Percentiles rank a stretch among this genome's conserved stretches.
Evolutionary conservation across 2,888 invertebrate genomes (phyloP).

Genomic region (Leptogaster cylindrica): DNA sequence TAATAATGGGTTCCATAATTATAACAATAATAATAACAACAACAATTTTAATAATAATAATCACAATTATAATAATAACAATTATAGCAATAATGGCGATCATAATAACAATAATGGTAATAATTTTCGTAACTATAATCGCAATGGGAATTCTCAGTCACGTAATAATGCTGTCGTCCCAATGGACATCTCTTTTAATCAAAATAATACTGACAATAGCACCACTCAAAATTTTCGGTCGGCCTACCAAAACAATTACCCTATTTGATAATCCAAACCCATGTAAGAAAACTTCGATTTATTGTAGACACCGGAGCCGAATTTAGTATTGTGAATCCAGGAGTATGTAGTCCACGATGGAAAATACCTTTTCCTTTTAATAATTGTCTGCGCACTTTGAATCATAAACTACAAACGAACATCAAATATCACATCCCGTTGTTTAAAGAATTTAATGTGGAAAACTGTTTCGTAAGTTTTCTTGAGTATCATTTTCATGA

Average conservation of each 20-base stretch:
- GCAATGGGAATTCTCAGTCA: too few species aligned
- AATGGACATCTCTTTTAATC: neutral
- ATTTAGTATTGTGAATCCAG: neutral
- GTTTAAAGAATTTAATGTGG: neutral
- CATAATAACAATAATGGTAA: too few species aligned
- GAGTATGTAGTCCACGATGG: neutral
- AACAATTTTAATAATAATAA: too few species aligned
- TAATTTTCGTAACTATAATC: too few species aligned
- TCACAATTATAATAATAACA: too few species aligned
- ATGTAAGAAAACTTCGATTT: neutral
- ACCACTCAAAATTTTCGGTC: neutral
- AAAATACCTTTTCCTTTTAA: neutral
- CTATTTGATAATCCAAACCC: neutral
- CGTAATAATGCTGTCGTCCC: too few species aligned
- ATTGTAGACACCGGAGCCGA: neutral
- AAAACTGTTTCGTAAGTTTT: neutral
- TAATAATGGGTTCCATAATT: too few species aligned
- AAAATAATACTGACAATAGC: neutral
- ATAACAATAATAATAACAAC: too few species aligned
- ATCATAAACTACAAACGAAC: neutral
- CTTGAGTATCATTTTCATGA: slow-evolving; percentile 1
- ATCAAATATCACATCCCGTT: neutral
- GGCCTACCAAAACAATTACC: neutral
- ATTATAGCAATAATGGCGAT: too few species aligned
- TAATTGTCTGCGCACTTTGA: neutral